These are phyloP conservation scores for Pteromalus puparum DNA, from an alignment of 1,140 invertebrate genomes.

Conservation along the genomic window DNA sequence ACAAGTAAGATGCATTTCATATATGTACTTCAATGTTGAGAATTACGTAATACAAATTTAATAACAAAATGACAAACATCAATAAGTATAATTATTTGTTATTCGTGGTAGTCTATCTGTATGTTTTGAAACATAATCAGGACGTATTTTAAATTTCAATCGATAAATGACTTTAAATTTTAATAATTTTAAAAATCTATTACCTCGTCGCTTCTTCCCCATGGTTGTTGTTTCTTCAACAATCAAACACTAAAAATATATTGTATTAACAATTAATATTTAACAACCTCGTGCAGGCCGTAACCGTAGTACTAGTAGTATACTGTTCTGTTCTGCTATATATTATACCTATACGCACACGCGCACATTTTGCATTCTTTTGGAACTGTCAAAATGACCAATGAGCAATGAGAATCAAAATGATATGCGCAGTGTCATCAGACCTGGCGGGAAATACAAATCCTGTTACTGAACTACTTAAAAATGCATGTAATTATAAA, in stretches of 20 bases:
- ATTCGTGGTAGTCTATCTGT: not conserved
- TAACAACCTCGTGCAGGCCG: not conserved
- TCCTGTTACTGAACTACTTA: no score
- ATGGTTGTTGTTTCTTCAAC: slow-evolving; percentile 20
- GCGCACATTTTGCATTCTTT: not conserved
- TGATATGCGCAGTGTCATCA: no score
- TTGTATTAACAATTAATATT: not conserved
- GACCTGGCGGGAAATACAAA: no score
- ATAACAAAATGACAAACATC: not conserved
- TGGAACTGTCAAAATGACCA: not conserved
- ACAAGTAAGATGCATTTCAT: not conserved
- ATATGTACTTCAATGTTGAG: not conserved
- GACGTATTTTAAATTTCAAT: not conserved
- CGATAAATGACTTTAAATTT: not conserved
- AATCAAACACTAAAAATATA: not conserved
- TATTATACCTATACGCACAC: no score
- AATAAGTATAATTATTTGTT: slow-evolving; percentile 23
- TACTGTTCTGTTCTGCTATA: not conserved
- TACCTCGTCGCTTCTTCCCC: slow-evolving; percentile 56
- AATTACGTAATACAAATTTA: slow-evolving; percentile 41
- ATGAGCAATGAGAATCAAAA: not conserved
- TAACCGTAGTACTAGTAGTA: no score
- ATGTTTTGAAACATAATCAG: no score
- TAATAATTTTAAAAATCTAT: not conserved
- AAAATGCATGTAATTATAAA: no score